Percentiles rank a stretch among this genome's conserved stretches.
These are phyloP conservation scores for Drosophila elegans DNA, from an alignment of 1,140 invertebrate genomes.

Conservation along the genomic window DNA sequence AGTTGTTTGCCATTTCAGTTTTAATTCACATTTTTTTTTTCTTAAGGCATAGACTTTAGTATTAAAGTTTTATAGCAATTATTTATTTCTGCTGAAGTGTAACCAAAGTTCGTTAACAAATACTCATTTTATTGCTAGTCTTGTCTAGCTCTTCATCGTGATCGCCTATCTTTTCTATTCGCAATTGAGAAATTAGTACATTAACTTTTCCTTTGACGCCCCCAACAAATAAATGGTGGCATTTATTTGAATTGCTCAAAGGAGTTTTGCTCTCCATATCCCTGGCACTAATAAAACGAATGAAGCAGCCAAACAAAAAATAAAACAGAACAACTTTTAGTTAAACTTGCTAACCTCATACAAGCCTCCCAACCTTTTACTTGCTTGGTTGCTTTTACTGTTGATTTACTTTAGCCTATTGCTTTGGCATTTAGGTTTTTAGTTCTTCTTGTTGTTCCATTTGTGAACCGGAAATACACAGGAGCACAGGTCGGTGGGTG, in stretches of 20 bases:
- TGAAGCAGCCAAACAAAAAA: slow-evolving; percentile 28
- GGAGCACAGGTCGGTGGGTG: slow-evolving; percentile 52
- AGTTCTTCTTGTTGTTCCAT: slow-evolving; percentile 64
- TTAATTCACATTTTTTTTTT: no score
- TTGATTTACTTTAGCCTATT: slow-evolving; percentile 83
- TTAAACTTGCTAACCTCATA: slow-evolving; percentile 61
- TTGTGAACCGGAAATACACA: slow-evolving; percentile 76
- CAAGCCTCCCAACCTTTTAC: slow-evolving; percentile 8
- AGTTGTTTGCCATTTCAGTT: no score
- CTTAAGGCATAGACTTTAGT: no score
- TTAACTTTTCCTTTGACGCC: slow-evolving; percentile 77
- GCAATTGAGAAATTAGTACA: slow-evolving; percentile 79
- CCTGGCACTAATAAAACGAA: slow-evolving; percentile 39
- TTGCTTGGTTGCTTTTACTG: slow-evolving; percentile 64
- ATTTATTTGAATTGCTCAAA: slow-evolving; percentile 81
- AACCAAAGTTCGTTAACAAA: neutral
- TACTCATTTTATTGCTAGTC: neutral
- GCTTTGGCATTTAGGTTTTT: slow-evolving; percentile 79
- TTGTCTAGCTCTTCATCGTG: neutral
- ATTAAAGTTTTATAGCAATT: no score
- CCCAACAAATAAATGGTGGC: slow-evolving; percentile 72
- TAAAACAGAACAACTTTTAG: slow-evolving; percentile 65
- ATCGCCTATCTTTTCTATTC: slow-evolving; percentile 15
- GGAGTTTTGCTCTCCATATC: slow-evolving; percentile 56
- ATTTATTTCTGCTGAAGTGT: slow-evolving; percentile 2